Evolutionary conservation across 2,113 vertebrate genomes (phyloP).

Genomic region (Sylvia atricapilla): DNA sequence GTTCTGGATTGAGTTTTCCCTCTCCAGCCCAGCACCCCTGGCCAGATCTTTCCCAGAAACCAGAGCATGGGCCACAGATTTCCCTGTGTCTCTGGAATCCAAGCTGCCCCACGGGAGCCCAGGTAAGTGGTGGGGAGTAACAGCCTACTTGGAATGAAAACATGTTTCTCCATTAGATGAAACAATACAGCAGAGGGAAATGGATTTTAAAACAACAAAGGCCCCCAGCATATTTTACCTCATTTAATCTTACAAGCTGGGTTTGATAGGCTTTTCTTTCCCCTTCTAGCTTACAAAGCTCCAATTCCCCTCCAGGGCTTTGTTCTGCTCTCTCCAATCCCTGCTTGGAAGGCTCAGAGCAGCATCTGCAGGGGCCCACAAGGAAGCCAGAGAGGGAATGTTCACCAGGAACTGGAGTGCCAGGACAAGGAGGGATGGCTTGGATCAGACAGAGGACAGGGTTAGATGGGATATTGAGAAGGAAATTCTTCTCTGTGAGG

Average conservation of each 20-base stretch:
- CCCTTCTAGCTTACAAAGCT: not conserved
- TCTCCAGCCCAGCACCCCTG: not conserved
- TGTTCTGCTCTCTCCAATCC: not conserved
- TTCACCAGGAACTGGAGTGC: not conserved
- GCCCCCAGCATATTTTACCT: constrained; percentile 1
- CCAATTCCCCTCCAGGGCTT: not conserved
- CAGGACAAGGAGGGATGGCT: not conserved
- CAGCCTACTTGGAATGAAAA: not conserved
- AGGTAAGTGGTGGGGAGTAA: not conserved
- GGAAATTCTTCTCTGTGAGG: fast-evolving
- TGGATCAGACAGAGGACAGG: not conserved
- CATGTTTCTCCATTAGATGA: constrained; percentile 20
- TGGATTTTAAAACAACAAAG: constrained; percentile 22
- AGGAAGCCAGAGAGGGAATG: not conserved
- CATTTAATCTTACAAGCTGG: constrained; percentile 23
- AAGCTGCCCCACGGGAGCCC: not conserved
- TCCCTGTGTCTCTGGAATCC: not conserved
- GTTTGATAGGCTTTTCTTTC: constrained; percentile 31
- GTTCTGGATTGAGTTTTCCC: not conserved
- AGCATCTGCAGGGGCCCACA: not conserved
- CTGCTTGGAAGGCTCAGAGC: not conserved
- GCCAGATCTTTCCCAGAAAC: not conserved
- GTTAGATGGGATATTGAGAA: not conserved
- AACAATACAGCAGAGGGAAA: not conserved
- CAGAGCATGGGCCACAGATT: not conserved